These are phyloP conservation scores for Pardalotus punctatus DNA, from an alignment of 2,113 vertebrate genomes.

Conservation along the genomic window DNA sequence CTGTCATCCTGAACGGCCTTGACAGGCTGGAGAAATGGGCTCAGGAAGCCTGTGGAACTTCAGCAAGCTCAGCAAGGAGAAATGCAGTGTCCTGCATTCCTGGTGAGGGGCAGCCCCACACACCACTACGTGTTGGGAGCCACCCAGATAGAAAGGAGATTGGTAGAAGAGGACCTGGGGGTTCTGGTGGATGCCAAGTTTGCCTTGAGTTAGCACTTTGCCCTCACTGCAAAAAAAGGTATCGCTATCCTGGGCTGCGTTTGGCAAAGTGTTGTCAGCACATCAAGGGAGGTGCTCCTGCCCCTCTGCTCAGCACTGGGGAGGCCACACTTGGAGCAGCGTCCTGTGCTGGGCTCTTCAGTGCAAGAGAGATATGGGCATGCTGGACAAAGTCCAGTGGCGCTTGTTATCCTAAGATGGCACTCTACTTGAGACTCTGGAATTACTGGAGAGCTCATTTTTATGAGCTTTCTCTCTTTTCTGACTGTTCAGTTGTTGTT, in stretches of 20 bases:
- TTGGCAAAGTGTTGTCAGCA: background rate
- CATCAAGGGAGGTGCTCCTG: background rate
- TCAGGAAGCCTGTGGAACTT: background rate
- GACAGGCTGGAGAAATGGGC: background rate
- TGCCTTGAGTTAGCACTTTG: background rate
- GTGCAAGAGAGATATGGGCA: background rate
- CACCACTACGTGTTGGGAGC: accelerated
- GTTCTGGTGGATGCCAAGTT: background rate
- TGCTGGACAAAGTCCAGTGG: background rate
- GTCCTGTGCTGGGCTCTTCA: background rate
- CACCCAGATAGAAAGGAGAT: background rate
- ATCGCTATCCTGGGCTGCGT: accelerated
- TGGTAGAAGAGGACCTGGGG: background rate
- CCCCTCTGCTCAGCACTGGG: background rate
- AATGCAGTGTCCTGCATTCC: background rate
- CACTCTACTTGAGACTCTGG: background rate
- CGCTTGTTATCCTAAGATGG: background rate
- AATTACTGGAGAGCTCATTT: background rate
- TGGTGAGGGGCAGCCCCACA: background rate
- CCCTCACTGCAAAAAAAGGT: background rate
- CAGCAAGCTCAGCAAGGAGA: background rate
- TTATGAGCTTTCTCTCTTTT: background rate
- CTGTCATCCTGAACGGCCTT: accelerated
- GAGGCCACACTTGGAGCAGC: background rate
- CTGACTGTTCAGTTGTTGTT: background rate